phyloP scores from a whole-genome alignment of 1,140 invertebrate species.

The Brachionus rubens region DNA sequence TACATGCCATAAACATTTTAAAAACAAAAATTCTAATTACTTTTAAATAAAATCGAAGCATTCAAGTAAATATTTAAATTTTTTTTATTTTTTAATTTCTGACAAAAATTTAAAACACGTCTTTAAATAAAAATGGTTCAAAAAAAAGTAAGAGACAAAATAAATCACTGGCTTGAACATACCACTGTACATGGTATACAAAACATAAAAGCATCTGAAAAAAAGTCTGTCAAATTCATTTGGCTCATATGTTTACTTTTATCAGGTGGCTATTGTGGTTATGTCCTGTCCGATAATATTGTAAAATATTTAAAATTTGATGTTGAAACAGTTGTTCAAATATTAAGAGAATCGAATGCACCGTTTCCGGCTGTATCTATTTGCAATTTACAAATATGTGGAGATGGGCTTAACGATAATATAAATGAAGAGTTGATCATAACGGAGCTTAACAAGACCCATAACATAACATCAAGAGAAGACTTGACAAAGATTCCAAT shows the following conservation, averaged over 20 bases:
- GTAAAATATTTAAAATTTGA: neutral
- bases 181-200: constrained; percentile 29
- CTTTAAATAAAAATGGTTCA: neutral
- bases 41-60: too few relatives aligned
- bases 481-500: neutral
- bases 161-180: constrained; percentile 5
- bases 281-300: neutral
- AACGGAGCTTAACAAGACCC: neutral
- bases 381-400: constrained; percentile 20
- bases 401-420: neutral
- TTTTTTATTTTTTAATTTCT: too few relatives aligned
- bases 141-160: neutral
- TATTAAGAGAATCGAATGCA: constrained; percentile 14
- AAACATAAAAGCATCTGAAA: neutral
- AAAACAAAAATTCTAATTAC: too few relatives aligned
- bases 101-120: neutral
- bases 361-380: constrained; percentile 21
- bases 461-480: neutral
- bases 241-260: neutral
- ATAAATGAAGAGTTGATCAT: neutral
- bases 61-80: too few relatives aligned
- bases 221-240: neutral
- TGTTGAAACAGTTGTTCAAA: constrained; percentile 34
- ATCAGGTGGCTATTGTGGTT: neutral
- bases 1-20: too few relatives aligned